Conservation (phyloP, 2,113 vertebrate species). For the Cyprinodon tularosa region DNA sequence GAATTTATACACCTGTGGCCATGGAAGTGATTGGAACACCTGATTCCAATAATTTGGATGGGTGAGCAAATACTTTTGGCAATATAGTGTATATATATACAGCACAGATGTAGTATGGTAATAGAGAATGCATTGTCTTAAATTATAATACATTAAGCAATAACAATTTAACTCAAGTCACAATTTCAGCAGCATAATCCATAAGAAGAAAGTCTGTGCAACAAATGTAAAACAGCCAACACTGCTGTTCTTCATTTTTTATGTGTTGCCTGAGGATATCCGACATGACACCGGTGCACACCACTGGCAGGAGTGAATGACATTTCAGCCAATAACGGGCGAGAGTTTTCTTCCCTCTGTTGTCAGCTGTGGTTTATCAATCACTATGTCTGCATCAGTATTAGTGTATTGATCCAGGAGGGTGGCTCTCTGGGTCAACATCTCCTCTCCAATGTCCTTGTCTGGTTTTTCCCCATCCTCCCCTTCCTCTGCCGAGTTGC, state of each 20-base stretch:
- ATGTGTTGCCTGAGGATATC: constrained; percentile 71
- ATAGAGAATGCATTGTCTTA: background rate
- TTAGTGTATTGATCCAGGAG: constrained; percentile 80
- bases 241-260: constrained; percentile 54
- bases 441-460: constrained; percentile 72
- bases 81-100: background rate
- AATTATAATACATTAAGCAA: background rate
- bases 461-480: constrained; percentile 42
- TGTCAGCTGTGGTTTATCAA: constrained; percentile 85
- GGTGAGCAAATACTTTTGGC: too few species aligned
- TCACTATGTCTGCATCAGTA: constrained; percentile 81
- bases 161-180: constrained; percentile 3
- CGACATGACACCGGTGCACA: constrained; percentile 72
- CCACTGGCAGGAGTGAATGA: constrained; percentile 80
- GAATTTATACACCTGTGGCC: too few species aligned
- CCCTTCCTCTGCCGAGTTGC: constrained; percentile 23
- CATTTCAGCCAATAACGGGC: constrained; percentile 82
- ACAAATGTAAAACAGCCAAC: constrained; percentile 47
- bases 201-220: constrained; percentile 19
- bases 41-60: too few species aligned
- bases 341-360: constrained; percentile 77
- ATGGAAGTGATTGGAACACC: too few species aligned
- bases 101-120: background rate
- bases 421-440: constrained; percentile 68
- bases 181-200: constrained; percentile 12